Percentiles rank a stretch among this genome's conserved stretches.
Evolutionary conservation across 2,797 vertebrate species (phyloP).

Genomic region (Benthosema pterotum): DNA sequence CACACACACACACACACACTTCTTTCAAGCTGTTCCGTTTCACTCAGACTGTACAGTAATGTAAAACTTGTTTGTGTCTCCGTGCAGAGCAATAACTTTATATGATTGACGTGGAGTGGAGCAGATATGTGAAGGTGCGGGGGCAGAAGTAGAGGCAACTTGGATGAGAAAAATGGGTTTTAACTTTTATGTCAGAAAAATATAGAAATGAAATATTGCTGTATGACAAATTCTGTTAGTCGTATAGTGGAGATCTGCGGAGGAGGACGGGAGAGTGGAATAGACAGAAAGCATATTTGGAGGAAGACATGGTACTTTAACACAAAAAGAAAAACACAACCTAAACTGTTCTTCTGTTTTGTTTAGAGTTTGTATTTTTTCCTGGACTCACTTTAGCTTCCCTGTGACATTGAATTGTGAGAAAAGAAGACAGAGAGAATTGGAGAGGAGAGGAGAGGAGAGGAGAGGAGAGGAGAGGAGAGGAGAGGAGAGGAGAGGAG

Average conservation of each 20-base stretch:
- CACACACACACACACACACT: slow-evolving; percentile 40
- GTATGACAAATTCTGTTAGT: slow-evolving; percentile 28
- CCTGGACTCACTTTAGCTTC: too few relatives aligned
- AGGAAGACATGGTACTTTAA: neutral
- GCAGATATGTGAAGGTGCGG: slow-evolving; percentile 16
- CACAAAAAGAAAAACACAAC: too few relatives aligned
- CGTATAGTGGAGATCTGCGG: slow-evolving; percentile 9
- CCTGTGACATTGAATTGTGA: too few relatives aligned
- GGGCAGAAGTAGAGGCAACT: slow-evolving; percentile 10
- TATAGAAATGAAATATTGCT: slow-evolving; percentile 23
- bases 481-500: neutral
- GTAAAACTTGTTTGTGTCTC: slow-evolving; percentile 29
- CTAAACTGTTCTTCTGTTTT: too few relatives aligned
- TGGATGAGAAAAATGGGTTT: slow-evolving; percentile 34
- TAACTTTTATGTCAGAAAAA: slow-evolving; percentile 35
- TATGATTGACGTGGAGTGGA: slow-evolving; percentile 17
- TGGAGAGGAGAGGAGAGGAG: too few relatives aligned
- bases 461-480: neutral
- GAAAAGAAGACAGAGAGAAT: neutral
- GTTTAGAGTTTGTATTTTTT: too few relatives aligned
- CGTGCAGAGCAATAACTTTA: slow-evolving; percentile 29
- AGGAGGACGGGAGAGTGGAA: slow-evolving; percentile 23
- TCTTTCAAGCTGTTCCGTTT: slow-evolving; percentile 18
- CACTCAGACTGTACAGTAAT: slow-evolving; percentile 13
- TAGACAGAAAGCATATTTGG: neutral